Conservation (phyloP, 2,888 invertebrate genomes). For the Chrysopilus asiliformis region DNA sequence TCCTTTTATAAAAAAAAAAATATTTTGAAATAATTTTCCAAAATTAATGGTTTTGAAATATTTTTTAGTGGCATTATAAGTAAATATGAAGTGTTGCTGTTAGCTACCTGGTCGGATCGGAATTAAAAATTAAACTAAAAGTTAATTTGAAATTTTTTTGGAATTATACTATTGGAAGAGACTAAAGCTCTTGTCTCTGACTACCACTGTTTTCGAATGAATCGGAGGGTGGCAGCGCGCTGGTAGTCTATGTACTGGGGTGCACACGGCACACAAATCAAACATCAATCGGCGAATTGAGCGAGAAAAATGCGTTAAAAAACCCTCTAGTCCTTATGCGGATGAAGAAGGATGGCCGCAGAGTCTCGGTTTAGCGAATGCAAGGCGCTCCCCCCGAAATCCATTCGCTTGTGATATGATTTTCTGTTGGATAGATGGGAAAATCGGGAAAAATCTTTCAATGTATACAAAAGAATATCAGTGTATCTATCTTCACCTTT, state of each 20-base stretch:
- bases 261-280: constrained; percentile 44
- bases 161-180: constrained; percentile 11
- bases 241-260: constrained; percentile 46
- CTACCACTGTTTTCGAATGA: constrained; percentile 49
- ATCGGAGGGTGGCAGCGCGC: constrained; percentile 36
- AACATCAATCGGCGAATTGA: neutral
- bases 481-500: too few relatives aligned
- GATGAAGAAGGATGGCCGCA: neutral
- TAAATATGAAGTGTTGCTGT: neutral
- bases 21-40: neutral
- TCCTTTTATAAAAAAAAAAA: too few relatives aligned
- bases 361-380: neutral
- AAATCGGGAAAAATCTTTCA: too few relatives aligned
- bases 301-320: neutral
- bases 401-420: too few relatives aligned
- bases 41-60: neutral
- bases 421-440: too few relatives aligned
- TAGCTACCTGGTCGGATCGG: constrained; percentile 12
- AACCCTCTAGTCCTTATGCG: neutral
- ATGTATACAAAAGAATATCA: too few relatives aligned
- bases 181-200: constrained; percentile 39
- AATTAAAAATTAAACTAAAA: constrained; percentile 8
- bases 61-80: neutral
- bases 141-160: constrained; percentile 8
- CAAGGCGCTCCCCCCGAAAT: too few relatives aligned